Base-by-base conservation (phyloP, 2,888 invertebrate genomes). In the Drosophila flavopinicola region DNA sequence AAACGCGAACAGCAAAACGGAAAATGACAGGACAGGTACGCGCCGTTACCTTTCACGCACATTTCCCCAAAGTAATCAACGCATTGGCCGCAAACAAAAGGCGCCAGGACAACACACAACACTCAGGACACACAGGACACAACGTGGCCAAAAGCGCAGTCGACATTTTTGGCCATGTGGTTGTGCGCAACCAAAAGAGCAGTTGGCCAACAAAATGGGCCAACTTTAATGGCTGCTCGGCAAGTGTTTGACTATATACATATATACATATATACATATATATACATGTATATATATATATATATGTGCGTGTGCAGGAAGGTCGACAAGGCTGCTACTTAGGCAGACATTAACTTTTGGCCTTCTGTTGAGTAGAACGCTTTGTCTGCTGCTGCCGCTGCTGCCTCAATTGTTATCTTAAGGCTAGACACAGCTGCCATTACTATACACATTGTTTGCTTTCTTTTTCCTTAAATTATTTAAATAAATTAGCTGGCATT, bases 41-140 rank as follows among this genome's bases (percentile, higher is more conserved):
- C 66, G 56, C 67, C 82, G 82, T 80, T 78, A 66, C 78, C 80
- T 80, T 85, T 78, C 67, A 85, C 85, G 76, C 82, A 85, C 82
- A 82, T 85, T 82, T 85, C 85, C 83, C 85, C 78, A 78, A 82
- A 82, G 85, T 85, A 82, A 82, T 82, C 80, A 82, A 78, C 71
- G 65, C 82, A 66, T 54, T 69, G 61, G 82, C 82, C 75, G 78
- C 80, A 84, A 66, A 78, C 84, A 78, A 80, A 68, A 41, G 69
- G 38, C 54, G 25, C 25, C n/a, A n/a, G n/a, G n/a, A n/a, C n/a
- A n/a, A n/a, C n/a, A n/a, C n/a, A n/a, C n/a, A n/a, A n/a, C n/a
- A n/a, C n/a, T n/a, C n/a, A n/a, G n/a, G n/a, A n/a, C n/a, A n/a
- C n/a, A n/a, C n/a, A n/a, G n/a, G 42, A 44, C 29, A 20, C 6